A percentile compares a stretch with the other conserved stretches of the same genome.
Conservation (phyloP, 2,113 vertebrate species). For the Neodontobutis hainanensis region DNA sequence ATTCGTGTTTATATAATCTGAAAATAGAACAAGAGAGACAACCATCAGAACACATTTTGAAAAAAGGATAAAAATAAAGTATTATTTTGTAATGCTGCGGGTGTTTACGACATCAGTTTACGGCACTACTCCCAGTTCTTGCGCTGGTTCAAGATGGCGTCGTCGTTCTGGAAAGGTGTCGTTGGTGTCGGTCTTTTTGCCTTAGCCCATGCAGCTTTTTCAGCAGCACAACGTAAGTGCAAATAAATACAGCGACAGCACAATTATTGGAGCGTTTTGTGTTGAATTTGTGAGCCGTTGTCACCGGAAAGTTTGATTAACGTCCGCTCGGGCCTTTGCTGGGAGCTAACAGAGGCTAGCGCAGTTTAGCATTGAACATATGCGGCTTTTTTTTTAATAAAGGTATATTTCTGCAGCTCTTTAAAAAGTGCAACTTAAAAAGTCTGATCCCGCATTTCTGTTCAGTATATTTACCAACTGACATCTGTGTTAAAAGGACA, state of each 20-base stretch:
- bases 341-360: conserved; percentile 37
- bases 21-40: neutral
- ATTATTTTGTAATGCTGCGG: conserved; percentile 17
- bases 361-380: conserved; percentile 26
- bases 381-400: neutral
- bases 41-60: neutral
- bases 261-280: fast-evolving
- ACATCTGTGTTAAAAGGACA: no score
- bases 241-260: fast-evolving
- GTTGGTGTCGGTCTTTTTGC: conserved; percentile 93
- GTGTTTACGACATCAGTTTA: conserved; percentile 51
- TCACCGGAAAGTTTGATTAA: neutral
- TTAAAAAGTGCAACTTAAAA: no score
- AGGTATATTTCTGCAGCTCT: neutral
- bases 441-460: neutral
- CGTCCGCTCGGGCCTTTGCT: conserved; percentile 37
- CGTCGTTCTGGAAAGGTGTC: conserved; percentile 93
- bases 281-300: neutral
- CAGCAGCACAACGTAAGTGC: conserved; percentile 90
- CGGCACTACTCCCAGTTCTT: conserved; percentile 34
- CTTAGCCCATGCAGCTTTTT: conserved; percentile 94
- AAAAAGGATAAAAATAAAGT: neutral
- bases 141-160: conserved; percentile 82
- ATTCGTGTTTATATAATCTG: neutral
- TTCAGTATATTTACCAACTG: neutral